These are phyloP conservation scores for Melanotaenia boesemani DNA, from an alignment of 2,797 vertebrate genomes.

Conservation along the genomic window DNA sequence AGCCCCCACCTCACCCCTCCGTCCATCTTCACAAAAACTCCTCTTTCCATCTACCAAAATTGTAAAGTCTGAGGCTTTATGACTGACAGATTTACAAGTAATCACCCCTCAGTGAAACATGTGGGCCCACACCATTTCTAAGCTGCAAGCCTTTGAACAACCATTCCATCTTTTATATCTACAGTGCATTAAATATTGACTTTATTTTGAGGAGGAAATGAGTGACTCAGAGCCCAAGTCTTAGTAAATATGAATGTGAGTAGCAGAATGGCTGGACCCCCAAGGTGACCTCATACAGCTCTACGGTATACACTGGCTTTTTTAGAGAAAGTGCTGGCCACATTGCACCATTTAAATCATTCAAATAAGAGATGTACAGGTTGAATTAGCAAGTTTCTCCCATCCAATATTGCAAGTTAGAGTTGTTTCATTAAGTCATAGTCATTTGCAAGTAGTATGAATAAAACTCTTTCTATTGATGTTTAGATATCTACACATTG, in stretches of 20 bases:
- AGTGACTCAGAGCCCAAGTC: slow-evolving; percentile 16
- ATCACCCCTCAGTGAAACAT: slow-evolving; percentile 35
- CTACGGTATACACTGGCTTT: neutral
- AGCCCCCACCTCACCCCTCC: slow-evolving; percentile 30
- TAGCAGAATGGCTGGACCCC: slow-evolving; percentile 9
- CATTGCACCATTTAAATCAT: slow-evolving; percentile 23
- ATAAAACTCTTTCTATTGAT: slow-evolving; percentile 16
- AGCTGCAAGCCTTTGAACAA: slow-evolving; percentile 40
- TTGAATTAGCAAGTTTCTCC: slow-evolving; percentile 15
- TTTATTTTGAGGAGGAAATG: slow-evolving; percentile 17
- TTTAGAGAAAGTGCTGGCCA: neutral
- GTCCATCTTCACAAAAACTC: slow-evolving; percentile 6
- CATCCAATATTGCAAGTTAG: slow-evolving; percentile 6
- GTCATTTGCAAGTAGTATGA: slow-evolving; percentile 6
- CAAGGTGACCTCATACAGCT: slow-evolving; percentile 28
- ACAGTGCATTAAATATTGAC: slow-evolving; percentile 33
- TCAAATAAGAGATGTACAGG: slow-evolving; percentile 1
- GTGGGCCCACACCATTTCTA: neutral
- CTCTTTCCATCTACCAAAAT: slow-evolving; percentile 19
- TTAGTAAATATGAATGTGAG: slow-evolving; percentile 30
- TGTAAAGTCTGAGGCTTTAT: slow-evolving; percentile 4
- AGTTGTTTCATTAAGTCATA: neutral
- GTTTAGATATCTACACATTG: slow-evolving; percentile 32
- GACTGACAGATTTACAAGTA: slow-evolving; percentile 35
- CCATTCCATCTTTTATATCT: slow-evolving; percentile 21